phyloP scores from a whole-genome alignment of 2,797 vertebrate genomes.

The Betta splendens region DNA sequence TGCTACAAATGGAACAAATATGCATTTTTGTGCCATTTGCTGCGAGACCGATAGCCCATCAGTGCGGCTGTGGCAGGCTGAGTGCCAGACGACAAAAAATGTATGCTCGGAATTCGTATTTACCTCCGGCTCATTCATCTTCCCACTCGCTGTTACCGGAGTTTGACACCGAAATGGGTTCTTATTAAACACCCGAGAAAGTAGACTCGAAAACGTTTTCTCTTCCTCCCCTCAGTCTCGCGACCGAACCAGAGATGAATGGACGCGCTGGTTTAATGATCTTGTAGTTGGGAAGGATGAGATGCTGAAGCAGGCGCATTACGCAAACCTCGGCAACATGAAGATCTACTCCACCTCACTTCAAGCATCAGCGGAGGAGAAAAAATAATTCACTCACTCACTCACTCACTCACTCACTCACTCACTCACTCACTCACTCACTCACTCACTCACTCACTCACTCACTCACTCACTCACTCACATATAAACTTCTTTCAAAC shows the following conservation, averaged over 20 bases:
- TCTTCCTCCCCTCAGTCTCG: conserved; percentile 9
- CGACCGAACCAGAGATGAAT: conserved; percentile 58
- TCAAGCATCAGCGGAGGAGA: conserved; percentile 43
- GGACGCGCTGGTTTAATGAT: conserved; percentile 65
- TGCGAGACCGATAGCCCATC: conserved; percentile 56
- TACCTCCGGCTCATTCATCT: conserved; percentile 64
- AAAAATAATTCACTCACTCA: conserved; percentile 16
- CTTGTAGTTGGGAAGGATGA: conserved; percentile 54
- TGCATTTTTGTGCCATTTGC: conserved; percentile 62
- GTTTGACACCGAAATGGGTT: conserved; percentile 60
- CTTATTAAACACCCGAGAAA: conserved; percentile 47
- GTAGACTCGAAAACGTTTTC: conserved; percentile 29
- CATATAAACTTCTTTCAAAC: conserved; percentile 9
- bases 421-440: conserved; percentile 13
- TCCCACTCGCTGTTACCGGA: conserved; percentile 28
- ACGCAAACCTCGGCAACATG: conserved; percentile 56
- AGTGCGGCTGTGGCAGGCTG: conserved; percentile 31
- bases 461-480: conserved; percentile 14
- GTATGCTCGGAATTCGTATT: conserved; percentile 47
- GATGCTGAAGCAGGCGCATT: conserved; percentile 61
- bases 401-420: conserved; percentile 11
- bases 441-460: conserved; percentile 14
- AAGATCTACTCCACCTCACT: conserved; percentile 47
- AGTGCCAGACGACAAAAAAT: conserved; percentile 38
- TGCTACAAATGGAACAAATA: conserved; percentile 48